Evolutionary conservation across 2,113 vertebrate genomes (phyloP).

Genomic region (Nesogale talazaci): DNA sequence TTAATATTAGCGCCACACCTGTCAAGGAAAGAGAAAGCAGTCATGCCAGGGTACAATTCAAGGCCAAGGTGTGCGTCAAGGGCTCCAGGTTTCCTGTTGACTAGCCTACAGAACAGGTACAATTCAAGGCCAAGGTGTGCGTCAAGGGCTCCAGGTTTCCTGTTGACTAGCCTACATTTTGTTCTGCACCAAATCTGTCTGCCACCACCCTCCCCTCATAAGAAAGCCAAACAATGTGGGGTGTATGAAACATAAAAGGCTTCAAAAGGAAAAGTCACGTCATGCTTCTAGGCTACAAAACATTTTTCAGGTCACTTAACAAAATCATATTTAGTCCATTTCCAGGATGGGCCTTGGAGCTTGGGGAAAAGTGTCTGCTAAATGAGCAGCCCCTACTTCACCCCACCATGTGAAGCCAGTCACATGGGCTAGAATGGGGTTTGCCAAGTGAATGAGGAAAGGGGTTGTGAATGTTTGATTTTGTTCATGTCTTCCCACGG

Average conservation of each 20-base stretch:
- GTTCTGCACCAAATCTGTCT: conserved; percentile 77
- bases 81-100: conserved; percentile 84
- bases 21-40: conserved; percentile 77
- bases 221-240: conserved; percentile 64
- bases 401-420: background rate
- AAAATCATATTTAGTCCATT: conserved; percentile 8
- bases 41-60: conserved; percentile 52
- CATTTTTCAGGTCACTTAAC: conserved; percentile 45
- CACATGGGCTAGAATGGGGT: background rate
- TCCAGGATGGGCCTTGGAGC: conserved; percentile 29
- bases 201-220: conserved; percentile 42
- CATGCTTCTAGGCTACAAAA: conserved; percentile 44
- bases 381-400: background rate
- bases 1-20: conserved; percentile 53
- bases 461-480: background rate
- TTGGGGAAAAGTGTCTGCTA: background rate
- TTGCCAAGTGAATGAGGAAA: conserved; percentile 12
- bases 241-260: conserved; percentile 28
- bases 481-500: conserved; percentile 32
- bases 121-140: conserved; percentile 75
- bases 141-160: conserved; percentile 80
- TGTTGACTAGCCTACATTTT: conserved; percentile 83
- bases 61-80: conserved; percentile 76
- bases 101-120: conserved; percentile 78
- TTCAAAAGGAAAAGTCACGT: conserved; percentile 66